Base-by-base conservation (phyloP, 2,888 invertebrate species). In the Helleia helle region DNA sequence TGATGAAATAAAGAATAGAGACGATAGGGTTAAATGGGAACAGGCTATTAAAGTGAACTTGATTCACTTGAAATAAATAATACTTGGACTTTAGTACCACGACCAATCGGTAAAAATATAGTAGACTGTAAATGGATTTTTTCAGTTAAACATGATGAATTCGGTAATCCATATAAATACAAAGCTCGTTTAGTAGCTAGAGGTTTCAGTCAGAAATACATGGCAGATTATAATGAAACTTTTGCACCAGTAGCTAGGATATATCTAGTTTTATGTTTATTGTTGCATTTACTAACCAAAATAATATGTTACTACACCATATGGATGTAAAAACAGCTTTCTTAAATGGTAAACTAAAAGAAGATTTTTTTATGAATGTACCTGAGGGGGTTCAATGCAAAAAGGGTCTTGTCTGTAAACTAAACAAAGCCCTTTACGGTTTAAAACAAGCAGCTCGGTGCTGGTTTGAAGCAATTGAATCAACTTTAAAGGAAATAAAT, bases 101-200 rank as follows among this genome's bases (percentile, higher is more conserved):
- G 8, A 17, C 56, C 55, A 28, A 9, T 47, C 31, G 44, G 54
- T 51, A 54, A 47, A n/a, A n/a, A n/a, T n/a, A n/a, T n/a, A n/a
- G n/a, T n/a, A n/a, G n/a, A n/a, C n/a, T n/a, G n/a, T n/a, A 51
- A 54, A 57, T 55, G 52, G 53, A 22, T 55, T 7, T 54, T 53
- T 37, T 47, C 41, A 6, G 44, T 50, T 3, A 58, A 55, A 45
- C 37, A 45, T 36, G 48, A 53, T 44, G 51, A 47, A 28, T 48
- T 42, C 27, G 52, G 55, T 15, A 47, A 52, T 29, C 51, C 49
- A 14, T 11, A 40, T 4, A 41, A 38, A 37, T 55, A 54, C 29
- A 54, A 57, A 40, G 54, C 59, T 6, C 48, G 56, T 25, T 38
- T 59, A 4, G 58, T 61, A 12, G 57, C 59, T 8, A 48, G 51